Evolutionary conservation across 2,888 invertebrate species (phyloP), one percentile per base, ranked within the genome.

Genomic region (Tridacna gigas): DNA sequence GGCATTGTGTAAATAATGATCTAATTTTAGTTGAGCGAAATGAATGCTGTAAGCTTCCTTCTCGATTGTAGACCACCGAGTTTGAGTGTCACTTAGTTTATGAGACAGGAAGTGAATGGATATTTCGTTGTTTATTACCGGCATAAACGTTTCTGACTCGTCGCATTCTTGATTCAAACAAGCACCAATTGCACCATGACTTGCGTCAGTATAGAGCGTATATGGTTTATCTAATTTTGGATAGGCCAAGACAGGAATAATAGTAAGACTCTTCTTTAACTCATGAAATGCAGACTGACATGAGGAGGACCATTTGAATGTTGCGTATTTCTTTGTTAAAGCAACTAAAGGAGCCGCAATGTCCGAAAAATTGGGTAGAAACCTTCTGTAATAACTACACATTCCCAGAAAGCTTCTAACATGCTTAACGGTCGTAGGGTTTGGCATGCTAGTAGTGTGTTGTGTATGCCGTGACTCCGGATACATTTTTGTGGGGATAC

Each of bases 391-490:
- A n/a, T n/a, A n/a, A n/a, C n/a, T n/a, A n/a, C n/a, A n/a, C n/a
- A n/a, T n/a, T n/a, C n/a, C n/a, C n/a, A n/a, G n/a, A n/a, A 76
- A 77, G 18, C 60, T 45, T 56, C 71, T 45, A 7, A 76, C 76
- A 13, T 66, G n/a, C 22, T 66, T 63, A 15, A 76, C 76, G 2
- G 56, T 25, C 7, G 25, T 61, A 3, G 61, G 74, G 11, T 25
- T 66, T 11, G 13, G 25, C 26, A 66, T 26, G 15, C 28, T 66
- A n/a, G n/a, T n/a, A n/a, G n/a, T n/a, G n/a, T n/a, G n/a, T n/a
- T n/a, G n/a, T n/a, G n/a, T n/a, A n/a, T n/a, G n/a, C n/a, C n/a
- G n/a, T n/a, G n/a, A n/a, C n/a, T n/a, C n/a, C n/a, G n/a, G n/a
- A n/a, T n/a, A n/a, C n/a, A n/a, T n/a, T n/a, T n/a, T n/a, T n/a